Evolutionary conservation across 2,113 vertebrate species (phyloP).

Genomic region (Coracopsis vasa): DNA sequence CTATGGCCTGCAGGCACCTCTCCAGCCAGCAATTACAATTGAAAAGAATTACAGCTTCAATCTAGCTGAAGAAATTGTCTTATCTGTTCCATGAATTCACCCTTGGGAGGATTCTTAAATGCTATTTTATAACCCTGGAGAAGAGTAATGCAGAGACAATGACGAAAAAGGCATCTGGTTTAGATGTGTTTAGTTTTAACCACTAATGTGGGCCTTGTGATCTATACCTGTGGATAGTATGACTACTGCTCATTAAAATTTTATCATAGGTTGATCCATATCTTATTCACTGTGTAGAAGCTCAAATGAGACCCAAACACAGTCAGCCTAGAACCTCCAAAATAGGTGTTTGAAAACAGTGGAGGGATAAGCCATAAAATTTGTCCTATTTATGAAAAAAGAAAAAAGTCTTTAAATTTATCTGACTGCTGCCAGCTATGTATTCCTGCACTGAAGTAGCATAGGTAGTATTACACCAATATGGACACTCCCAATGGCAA

Average conservation of each 20-base stretch:
- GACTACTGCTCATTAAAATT: slow-evolving; percentile 56
- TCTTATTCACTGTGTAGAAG: not conserved
- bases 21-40: slow-evolving; percentile 61
- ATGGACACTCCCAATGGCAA: too few species aligned
- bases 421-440: too few species aligned
- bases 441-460: too few species aligned
- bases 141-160: slow-evolving; percentile 45
- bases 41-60: slow-evolving; percentile 71
- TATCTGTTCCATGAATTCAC: slow-evolving; percentile 56
- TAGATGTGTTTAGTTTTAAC: slow-evolving; percentile 36
- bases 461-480: too few species aligned
- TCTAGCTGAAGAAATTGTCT: slow-evolving; percentile 70
- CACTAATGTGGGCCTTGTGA: not conserved
- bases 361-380: too few species aligned
- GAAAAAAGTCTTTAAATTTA: too few species aligned
- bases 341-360: too few species aligned
- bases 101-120: slow-evolving; percentile 60
- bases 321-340: too few species aligned
- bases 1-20: slow-evolving; percentile 63
- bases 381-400: too few species aligned
- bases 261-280: slow-evolving; percentile 13
- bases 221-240: slow-evolving; percentile 42
- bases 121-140: slow-evolving; percentile 55
- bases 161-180: slow-evolving; percentile 64
- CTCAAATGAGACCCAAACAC: slow-evolving; percentile 11